A percentile compares a stretch with the other conserved stretches of the same genome.
Conservation (phyloP, 2,113 vertebrate genomes). For the Hemicordylus capensis region DNA sequence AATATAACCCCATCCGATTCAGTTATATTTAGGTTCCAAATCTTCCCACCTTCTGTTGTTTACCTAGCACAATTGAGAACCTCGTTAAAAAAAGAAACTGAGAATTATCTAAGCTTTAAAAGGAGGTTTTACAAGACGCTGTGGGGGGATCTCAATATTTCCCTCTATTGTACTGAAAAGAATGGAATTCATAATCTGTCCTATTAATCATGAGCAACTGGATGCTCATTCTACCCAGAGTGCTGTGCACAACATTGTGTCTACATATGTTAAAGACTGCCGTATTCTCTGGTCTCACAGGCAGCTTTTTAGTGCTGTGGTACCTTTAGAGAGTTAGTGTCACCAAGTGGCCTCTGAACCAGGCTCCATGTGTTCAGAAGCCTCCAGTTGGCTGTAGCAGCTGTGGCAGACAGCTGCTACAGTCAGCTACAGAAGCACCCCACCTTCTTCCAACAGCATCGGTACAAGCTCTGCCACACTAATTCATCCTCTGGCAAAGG, state of each 20-base stretch:
- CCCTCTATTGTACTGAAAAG: conserved; percentile 13
- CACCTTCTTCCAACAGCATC: background rate
- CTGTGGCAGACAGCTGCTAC: background rate
- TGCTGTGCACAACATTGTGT: background rate
- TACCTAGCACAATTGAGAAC: conserved; percentile 54
- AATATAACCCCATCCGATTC: conserved; percentile 60
- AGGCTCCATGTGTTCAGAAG: background rate
- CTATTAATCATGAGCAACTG: background rate
- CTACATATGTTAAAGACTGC: background rate
- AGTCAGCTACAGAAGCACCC: background rate
- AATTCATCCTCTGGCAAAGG: background rate
- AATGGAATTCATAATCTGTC: background rate
- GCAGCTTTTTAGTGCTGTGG: background rate
- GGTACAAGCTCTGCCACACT: background rate
- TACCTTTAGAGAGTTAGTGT: background rate
- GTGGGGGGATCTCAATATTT: conserved; percentile 2
- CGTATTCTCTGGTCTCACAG: background rate
- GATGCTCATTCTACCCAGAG: background rate
- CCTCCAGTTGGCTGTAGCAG: background rate
- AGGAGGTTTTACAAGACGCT: conserved; percentile 46
- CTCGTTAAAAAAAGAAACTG: conserved; percentile 54
- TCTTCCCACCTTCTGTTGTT: conserved; percentile 66
- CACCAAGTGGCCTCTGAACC: background rate
- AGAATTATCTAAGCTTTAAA: conserved; percentile 44
- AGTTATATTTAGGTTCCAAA: conserved; percentile 65